A percentile compares a stretch with the other conserved stretches of the same genome.
phyloP scores from a whole-genome alignment of 1,140 invertebrate species.

The Macrobrachium rosenbergii region DNA sequence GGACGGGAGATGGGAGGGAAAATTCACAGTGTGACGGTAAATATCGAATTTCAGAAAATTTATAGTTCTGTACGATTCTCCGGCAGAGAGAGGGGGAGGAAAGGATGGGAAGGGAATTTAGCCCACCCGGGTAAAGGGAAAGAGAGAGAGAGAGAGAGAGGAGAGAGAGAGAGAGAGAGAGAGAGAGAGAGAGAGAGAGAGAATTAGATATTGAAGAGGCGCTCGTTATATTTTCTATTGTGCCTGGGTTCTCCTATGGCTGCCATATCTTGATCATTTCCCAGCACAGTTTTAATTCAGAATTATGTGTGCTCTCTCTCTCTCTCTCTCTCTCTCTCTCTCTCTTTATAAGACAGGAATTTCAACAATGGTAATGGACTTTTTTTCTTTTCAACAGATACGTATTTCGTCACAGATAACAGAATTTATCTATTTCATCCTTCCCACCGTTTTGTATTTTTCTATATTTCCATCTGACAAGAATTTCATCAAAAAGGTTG shows the following conservation, averaged over 20 bases:
- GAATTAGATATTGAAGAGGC: not conserved
- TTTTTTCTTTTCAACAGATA: too few relatives aligned
- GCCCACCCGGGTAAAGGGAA: not conserved
- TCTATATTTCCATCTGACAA: too few relatives aligned
- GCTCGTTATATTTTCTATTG: not conserved
- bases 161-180: not conserved
- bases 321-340: too few relatives aligned
- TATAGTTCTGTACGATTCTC: slow-evolving; percentile 49
- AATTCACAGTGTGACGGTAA: slow-evolving; percentile 60
- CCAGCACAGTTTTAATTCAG: too few relatives aligned
- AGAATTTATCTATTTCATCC: too few relatives aligned
- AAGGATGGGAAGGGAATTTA: not conserved
- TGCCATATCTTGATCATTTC: too few relatives aligned
- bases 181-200: not conserved
- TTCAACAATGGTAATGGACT: too few relatives aligned
- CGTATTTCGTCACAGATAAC: too few relatives aligned
- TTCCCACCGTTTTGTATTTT: too few relatives aligned
- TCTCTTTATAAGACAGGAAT: too few relatives aligned
- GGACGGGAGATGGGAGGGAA: slow-evolving; percentile 52
- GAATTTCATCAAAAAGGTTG: too few relatives aligned
- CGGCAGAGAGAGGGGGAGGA: not conserved
- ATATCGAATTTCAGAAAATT: slow-evolving; percentile 61
- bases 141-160: slow-evolving; percentile 12
- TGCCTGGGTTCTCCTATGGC: not conserved
- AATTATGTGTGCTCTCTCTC: too few relatives aligned